phyloP scores from a whole-genome alignment of 2,797 vertebrate genomes.

The Menidia menidia region DNA sequence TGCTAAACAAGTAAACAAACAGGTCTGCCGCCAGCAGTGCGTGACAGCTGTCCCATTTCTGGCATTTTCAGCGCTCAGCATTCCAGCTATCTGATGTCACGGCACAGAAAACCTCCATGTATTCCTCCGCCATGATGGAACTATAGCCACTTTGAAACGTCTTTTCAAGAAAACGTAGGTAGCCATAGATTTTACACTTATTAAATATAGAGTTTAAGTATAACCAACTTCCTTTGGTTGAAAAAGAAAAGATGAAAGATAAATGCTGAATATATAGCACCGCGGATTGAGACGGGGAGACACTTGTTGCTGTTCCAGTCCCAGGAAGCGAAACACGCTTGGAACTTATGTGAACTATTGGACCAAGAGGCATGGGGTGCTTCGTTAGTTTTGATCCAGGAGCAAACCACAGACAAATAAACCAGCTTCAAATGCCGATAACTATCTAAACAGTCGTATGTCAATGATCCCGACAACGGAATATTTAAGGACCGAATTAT shows the following conservation, averaged over 20 bases:
- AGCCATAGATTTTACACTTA: fast-evolving
- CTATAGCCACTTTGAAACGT: constrained; percentile 40
- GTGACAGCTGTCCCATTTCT: constrained; percentile 80
- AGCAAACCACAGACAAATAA: constrained; percentile 37
- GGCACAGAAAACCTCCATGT: constrained; percentile 72
- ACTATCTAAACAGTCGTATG: neutral
- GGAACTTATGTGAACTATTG: constrained; percentile 62
- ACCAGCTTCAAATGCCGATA: constrained; percentile 2
- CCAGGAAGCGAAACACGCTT: constrained; percentile 89
- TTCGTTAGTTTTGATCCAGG: constrained; percentile 35
- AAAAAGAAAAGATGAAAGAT: fast-evolving
- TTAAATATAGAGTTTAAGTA: fast-evolving
- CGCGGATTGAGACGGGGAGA: constrained; percentile 75
- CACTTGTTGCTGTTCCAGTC: constrained; percentile 76
- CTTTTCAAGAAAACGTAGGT: fast-evolving
- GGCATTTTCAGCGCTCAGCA: constrained; percentile 87
- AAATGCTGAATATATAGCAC: constrained; percentile 32
- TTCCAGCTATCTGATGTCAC: constrained; percentile 96
- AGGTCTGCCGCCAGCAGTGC: constrained; percentile 49
- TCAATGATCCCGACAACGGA: constrained; percentile 9
- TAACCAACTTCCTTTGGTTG: fast-evolving
- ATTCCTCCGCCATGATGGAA: constrained; percentile 72
- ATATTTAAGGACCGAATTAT: constrained; percentile 2
- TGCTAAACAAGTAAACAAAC: constrained; percentile 64
- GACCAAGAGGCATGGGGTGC: constrained; percentile 59